Evolutionary conservation across 2,888 invertebrate species (phyloP).

Genomic region (Boloria selene): DNA sequence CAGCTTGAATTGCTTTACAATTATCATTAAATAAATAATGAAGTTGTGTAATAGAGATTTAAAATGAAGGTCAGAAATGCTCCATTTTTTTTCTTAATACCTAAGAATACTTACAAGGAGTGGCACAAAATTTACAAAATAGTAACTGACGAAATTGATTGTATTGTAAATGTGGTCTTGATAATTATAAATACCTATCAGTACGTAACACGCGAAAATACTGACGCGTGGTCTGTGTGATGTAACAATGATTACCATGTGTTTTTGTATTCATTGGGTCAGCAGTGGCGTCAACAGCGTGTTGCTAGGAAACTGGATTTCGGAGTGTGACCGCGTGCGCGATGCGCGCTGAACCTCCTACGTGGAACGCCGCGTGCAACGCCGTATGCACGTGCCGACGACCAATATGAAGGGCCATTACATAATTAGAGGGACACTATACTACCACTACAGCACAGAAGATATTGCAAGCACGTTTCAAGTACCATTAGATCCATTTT

Average conservation of each 20-base stretch:
- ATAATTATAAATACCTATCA: conserved; percentile 40
- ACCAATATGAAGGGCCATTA: conserved; percentile 67
- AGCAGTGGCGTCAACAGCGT: conserved; percentile 77
- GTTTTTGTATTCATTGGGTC: conserved; percentile 78
- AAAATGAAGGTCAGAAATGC: conserved; percentile 28
- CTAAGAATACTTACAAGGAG: conserved; percentile 23
- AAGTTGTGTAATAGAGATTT: conserved; percentile 7
- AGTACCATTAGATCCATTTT: conserved; percentile 75
- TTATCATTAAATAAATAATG: conserved; percentile 1
- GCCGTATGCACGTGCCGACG: conserved; percentile 64
- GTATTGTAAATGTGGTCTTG: conserved; percentile 48
- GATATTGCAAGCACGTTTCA: conserved; percentile 56
- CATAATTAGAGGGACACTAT: conserved; percentile 64
- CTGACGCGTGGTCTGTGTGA: conserved; percentile 62
- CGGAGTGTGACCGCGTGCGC: conserved; percentile 54
- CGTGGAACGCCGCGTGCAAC: conserved; percentile 76
- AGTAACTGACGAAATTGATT: conserved; percentile 42
- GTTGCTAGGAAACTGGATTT: conserved; percentile 79
- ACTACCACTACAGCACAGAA: conserved; percentile 52
- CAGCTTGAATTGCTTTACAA: background rate
- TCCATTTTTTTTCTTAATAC: conserved; percentile 20
- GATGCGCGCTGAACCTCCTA: conserved; percentile 59
- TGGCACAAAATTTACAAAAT: conserved; percentile 46
- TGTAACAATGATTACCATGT: conserved; percentile 76
- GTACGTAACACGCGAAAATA: conserved; percentile 45